Evolutionary conservation across 2,113 vertebrate genomes (phyloP).

Genomic region (Gavialis gangeticus): DNA sequence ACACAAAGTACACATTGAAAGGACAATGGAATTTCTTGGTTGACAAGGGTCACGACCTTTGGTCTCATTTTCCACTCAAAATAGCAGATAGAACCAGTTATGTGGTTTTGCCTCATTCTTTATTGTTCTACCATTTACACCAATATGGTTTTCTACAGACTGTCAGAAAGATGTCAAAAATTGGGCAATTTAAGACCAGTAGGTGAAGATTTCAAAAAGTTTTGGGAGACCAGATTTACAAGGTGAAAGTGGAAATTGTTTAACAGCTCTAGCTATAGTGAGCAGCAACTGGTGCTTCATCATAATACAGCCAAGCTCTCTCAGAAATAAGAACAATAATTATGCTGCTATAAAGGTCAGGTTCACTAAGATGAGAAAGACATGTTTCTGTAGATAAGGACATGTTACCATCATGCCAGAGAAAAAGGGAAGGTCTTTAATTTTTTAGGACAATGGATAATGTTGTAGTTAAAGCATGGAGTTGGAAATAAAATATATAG

Average conservation of each 20-base stretch:
- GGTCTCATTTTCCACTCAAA: neutral
- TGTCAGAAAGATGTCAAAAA: neutral
- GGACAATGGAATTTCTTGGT: neutral
- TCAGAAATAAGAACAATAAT: slow-evolving; percentile 45
- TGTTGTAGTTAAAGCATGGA: neutral
- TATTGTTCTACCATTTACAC: neutral
- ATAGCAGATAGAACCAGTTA: neutral
- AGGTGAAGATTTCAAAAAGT: neutral
- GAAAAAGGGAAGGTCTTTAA: neutral
- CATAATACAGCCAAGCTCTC: slow-evolving; percentile 28
- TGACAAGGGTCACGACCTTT: neutral
- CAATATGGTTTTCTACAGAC: too few relatives aligned
- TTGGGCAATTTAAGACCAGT: neutral
- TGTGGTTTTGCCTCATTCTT: neutral
- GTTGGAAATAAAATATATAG: neutral
- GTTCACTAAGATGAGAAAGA: neutral
- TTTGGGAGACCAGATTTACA: slow-evolving; percentile 20
- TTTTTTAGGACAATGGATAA: neutral
- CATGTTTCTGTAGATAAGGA: neutral
- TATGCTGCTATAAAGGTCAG: slow-evolving; percentile 43
- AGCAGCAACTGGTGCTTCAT: neutral
- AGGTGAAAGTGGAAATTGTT: slow-evolving; percentile 11
- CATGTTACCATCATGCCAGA: neutral
- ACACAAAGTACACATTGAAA: neutral
- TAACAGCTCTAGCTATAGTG: too few relatives aligned